Evolutionary conservation across 2,113 vertebrate genomes (phyloP).

Genomic region (Notiomystis cincta): DNA sequence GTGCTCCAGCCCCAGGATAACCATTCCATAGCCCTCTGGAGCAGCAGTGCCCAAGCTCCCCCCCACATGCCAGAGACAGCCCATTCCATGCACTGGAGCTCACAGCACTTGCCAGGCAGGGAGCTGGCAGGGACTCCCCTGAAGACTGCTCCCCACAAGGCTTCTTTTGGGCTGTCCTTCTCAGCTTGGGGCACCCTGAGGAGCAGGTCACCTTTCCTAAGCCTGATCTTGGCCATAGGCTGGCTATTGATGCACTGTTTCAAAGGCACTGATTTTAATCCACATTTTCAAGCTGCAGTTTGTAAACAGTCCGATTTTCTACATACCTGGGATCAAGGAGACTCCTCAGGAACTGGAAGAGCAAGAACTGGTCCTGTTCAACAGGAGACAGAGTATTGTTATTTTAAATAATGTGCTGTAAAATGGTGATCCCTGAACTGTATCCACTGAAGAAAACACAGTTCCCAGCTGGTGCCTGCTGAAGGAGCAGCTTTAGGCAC

Average conservation of each 20-base stretch:
- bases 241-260: neutral
- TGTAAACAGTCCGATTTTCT: neutral
- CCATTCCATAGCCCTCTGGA: neutral
- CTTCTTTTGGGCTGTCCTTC: neutral
- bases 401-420: neutral
- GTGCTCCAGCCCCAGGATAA: neutral
- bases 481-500: neutral
- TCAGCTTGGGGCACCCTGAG: neutral
- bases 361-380: conserved; percentile 80
- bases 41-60: neutral
- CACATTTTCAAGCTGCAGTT: neutral
- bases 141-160: neutral
- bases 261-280: neutral
- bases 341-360: conserved; percentile 86
- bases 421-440: neutral
- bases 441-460: neutral
- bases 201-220: neutral
- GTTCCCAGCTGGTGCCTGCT: neutral
- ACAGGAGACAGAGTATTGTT: neutral
- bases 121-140: neutral
- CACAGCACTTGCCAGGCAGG: neutral
- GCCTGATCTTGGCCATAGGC: neutral
- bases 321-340: conserved; percentile 88
- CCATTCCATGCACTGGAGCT: neutral
- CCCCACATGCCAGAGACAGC: neutral